These are phyloP conservation scores for Peromyscus maniculatus DNA, from an alignment of 2,113 vertebrate species.

Conservation along the genomic window DNA sequence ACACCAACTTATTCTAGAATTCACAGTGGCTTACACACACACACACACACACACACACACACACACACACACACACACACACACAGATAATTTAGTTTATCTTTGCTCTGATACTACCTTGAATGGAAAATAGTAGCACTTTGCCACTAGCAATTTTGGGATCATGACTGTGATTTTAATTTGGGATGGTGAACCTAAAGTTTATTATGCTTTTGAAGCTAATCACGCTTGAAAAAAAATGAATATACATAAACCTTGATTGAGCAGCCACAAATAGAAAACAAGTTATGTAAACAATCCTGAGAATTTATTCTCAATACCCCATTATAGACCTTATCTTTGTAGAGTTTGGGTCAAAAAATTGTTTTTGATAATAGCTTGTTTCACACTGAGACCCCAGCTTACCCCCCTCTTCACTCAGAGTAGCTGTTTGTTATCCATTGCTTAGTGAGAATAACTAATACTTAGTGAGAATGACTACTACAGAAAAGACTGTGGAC, in stretches of 20 bases:
- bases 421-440: conserved; percentile 55
- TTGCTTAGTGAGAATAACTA: conserved; percentile 33
- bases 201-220: conserved; percentile 65
- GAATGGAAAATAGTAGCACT: conserved; percentile 56
- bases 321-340: conserved; percentile 43
- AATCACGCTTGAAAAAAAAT: conserved; percentile 71
- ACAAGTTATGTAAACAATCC: conserved; percentile 45
- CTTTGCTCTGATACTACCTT: conserved; percentile 42
- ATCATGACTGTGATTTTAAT: conserved; percentile 63
- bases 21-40: background rate
- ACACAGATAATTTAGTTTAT: background rate
- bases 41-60: background rate
- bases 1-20: conserved; percentile 35
- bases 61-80: background rate
- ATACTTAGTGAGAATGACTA: conserved; percentile 20
- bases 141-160: conserved; percentile 54
- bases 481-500: conserved; percentile 67
- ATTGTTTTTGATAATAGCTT: conserved; percentile 56
- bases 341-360: background rate
- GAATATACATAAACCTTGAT: conserved; percentile 80
- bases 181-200: conserved; percentile 26
- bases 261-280: conserved; percentile 74
- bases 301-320: conserved; percentile 59
- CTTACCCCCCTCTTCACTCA: fast-evolving
- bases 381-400: background rate